Percentiles rank a stretch among this genome's conserved stretches.
phyloP scores from a whole-genome alignment of 2,797 vertebrate species.

The Brachyalestes nurse region DNA sequence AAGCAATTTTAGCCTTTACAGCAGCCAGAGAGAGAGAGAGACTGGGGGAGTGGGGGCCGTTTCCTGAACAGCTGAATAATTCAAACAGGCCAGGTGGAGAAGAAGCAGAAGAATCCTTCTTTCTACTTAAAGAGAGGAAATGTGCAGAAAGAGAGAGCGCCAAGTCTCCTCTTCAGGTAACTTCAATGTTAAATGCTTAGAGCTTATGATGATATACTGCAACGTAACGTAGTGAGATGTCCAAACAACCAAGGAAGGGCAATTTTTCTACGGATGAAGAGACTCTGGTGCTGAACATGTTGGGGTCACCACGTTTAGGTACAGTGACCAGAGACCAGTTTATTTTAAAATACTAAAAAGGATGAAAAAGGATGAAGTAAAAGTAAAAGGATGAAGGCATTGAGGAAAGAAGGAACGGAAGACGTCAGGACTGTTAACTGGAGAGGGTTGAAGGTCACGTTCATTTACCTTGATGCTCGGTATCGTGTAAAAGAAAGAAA shows the following conservation, averaged over 20 bases:
- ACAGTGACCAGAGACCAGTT: neutral
- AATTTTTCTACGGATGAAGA: neutral
- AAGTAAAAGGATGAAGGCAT: neutral
- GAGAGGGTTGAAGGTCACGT: constrained; percentile 57
- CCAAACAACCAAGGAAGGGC: too few relatives aligned
- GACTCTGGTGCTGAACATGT: neutral
- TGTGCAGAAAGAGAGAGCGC: neutral
- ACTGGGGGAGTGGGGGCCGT: constrained; percentile 19
- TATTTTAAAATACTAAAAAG: neutral
- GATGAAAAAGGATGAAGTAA: neutral
- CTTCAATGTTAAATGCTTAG: neutral
- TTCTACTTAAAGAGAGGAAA: constrained; percentile 17
- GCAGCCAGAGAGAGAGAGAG: constrained; percentile 53
- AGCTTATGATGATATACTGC: neutral
- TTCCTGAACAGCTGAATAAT: constrained; percentile 56
- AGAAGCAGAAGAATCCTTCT: constrained; percentile 41
- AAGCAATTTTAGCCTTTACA: constrained; percentile 96
- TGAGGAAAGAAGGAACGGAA: constrained; percentile 34
- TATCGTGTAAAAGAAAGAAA: constrained; percentile 50
- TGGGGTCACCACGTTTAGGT: neutral
- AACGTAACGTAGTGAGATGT: too few relatives aligned
- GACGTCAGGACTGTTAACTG: constrained; percentile 36
- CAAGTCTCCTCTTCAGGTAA: neutral
- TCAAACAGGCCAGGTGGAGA: constrained; percentile 49
- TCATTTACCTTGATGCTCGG: constrained; percentile 46